These are phyloP conservation scores for Nannoperca obscura DNA, from an alignment of 2,797 vertebrate species.

Conservation along the genomic window DNA sequence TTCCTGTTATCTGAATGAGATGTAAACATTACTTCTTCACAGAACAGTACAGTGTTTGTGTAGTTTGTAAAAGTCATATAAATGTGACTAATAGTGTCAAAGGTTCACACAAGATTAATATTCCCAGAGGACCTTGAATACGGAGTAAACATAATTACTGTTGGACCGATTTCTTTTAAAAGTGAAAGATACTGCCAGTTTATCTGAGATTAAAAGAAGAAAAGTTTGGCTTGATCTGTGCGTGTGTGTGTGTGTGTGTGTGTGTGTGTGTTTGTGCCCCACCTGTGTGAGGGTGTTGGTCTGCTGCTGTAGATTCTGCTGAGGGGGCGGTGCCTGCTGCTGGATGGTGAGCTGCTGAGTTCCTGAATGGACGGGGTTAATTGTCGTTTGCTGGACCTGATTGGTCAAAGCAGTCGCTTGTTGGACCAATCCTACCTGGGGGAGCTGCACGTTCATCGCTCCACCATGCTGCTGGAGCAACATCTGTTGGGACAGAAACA, in stretches of 20 bases:
- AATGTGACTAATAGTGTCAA: constrained; percentile 7
- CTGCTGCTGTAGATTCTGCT: constrained; percentile 79
- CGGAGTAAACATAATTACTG: neutral
- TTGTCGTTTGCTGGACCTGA: constrained; percentile 88
- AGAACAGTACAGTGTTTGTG: constrained; percentile 10
- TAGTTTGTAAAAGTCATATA: constrained; percentile 3
- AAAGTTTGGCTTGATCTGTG: neutral
- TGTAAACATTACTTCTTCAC: constrained; percentile 11
- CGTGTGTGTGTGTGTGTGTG: constrained; percentile 73
- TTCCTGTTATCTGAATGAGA: constrained; percentile 11
- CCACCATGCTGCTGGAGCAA: constrained; percentile 92
- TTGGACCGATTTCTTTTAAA: neutral
- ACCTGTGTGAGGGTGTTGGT: constrained; percentile 81
- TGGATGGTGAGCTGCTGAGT: constrained; percentile 88
- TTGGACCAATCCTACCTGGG: constrained; percentile 89
- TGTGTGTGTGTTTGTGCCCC: constrained; percentile 5
- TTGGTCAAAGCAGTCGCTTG: constrained; percentile 87
- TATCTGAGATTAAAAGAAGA: neutral
- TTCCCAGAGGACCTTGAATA: neutral
- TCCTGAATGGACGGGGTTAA: constrained; percentile 86
- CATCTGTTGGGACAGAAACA: constrained; percentile 85
- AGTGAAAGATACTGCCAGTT: neutral
- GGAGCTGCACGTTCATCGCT: constrained; percentile 91
- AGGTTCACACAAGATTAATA: constrained; percentile 6
- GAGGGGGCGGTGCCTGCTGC: constrained; percentile 71